Evolutionary conservation across 2,113 vertebrate species (phyloP), one percentile per base, ranked within the genome.

Genomic region (Carettochelys insculpta): DNA sequence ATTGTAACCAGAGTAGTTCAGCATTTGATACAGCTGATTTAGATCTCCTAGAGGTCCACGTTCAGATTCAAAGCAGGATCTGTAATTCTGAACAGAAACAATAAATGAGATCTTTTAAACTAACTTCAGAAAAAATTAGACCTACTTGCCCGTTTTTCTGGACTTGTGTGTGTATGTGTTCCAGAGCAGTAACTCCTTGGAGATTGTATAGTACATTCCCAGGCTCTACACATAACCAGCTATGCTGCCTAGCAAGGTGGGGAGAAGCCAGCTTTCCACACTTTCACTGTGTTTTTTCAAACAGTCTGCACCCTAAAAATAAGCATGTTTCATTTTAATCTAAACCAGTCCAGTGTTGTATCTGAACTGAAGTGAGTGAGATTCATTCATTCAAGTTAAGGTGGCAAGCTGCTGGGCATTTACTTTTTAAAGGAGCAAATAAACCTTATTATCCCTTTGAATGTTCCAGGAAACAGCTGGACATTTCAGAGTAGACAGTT

Each of bases 11-110:
- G 95, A 92, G 41, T n/a, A 61, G 80, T 98, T 97, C 86, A 97
- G 90, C 75, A 97, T 97, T 48, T 96, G 97, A 88, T 98, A 96
- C 13, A 90, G 86, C 75, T 96, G 90, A 58, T 68, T 56, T 82
- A 97, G 90, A 65, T 96, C 91, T 94, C 94, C 95, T 31, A 93
- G 83, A 75, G 83, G 90, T 82, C 92, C 95, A 92, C 79, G 13
- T 78, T 54, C 48, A 52, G 94, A 92, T 54, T 90, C 91, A 94
- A 97, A 98, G 75, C 96, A 97, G 50, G 90, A 87, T 43, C 8
- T 95, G 80, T 98, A 98, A 92, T 97, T 97, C 96, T 98, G 91
- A 92, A 87, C 4, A 85, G 86, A 80, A 90, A 48, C 83, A 90
- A 78, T 13, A 91, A 75, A 87, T 24, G 65, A 27, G 50, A 41